Conservation (phyloP, 2,888 invertebrate genomes). For the Chaitophorus viminalis region DNA sequence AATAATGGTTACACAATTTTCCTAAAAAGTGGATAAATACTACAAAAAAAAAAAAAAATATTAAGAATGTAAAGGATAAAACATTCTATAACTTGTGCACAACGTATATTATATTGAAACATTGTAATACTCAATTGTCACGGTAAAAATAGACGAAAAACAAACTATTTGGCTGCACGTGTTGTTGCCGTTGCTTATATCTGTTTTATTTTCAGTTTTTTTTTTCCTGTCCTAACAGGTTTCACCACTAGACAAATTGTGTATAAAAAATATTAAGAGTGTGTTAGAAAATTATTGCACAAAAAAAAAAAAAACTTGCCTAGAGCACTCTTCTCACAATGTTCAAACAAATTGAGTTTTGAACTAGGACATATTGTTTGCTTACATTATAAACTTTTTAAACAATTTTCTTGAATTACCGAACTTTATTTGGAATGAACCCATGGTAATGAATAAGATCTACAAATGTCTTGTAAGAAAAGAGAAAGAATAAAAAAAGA, state of each 20-base stretch:
- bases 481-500: background rate
- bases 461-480: background rate
- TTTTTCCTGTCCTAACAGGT: background rate
- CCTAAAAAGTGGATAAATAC: no score
- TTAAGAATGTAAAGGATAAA: no score
- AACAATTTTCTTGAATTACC: slow-evolving; percentile 15
- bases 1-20: no score
- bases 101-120: no score
- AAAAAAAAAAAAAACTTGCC: background rate
- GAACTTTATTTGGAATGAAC: background rate
- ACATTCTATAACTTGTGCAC: no score
- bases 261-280: background rate
- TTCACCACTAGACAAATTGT: no score
- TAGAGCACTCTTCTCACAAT: background rate
- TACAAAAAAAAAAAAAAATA: no score
- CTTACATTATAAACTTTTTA: slow-evolving; percentile 33
- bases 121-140: no score
- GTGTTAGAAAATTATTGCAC: background rate
- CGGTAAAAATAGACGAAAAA: no score
- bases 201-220: no score
- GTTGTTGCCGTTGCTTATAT: no score
- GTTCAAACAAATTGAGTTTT: slow-evolving; percentile 2
- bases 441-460: background rate
- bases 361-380: slow-evolving; percentile 27
- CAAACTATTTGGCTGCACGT: no score